Percentiles rank a stretch among this genome's conserved stretches.
These are phyloP conservation scores for Acipenser oxyrinchus DNA, from an alignment of 2,797 vertebrate species.

Conservation along the genomic window DNA sequence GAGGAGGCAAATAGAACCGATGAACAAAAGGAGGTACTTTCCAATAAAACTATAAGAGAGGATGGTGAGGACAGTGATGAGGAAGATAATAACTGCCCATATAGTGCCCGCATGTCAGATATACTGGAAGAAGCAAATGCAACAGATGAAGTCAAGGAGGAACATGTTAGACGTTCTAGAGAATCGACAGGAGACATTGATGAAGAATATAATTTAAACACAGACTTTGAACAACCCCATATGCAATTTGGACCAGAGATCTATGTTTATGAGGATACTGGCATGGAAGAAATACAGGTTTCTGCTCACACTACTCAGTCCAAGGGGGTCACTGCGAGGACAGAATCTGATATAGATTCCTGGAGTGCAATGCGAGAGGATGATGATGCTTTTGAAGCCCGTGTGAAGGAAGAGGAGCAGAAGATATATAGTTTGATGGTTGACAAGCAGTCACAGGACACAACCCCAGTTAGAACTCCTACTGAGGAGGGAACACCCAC, in stretches of 20 bases:
- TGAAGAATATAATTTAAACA: slow-evolving; percentile 18
- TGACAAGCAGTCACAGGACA: slow-evolving; percentile 80
- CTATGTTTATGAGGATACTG: slow-evolving; percentile 48
- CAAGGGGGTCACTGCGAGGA: slow-evolving; percentile 81
- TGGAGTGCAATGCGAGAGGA: slow-evolving; percentile 87
- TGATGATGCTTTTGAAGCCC: slow-evolving; percentile 79
- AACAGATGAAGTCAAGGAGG: slow-evolving; percentile 58
- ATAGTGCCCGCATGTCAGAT: slow-evolving; percentile 26
- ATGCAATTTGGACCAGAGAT: slow-evolving; percentile 47
- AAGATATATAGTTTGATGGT: slow-evolving; percentile 86
- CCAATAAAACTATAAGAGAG: slow-evolving; percentile 38
- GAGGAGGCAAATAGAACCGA: slow-evolving; percentile 50
- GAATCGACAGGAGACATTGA: slow-evolving; percentile 20
- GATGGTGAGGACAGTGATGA: slow-evolving; percentile 13
- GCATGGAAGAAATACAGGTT: slow-evolving; percentile 13
- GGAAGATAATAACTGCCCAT: slow-evolving; percentile 16
- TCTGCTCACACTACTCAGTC: slow-evolving; percentile 61
- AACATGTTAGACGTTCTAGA: slow-evolving; percentile 34
- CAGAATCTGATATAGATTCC: slow-evolving; percentile 61
- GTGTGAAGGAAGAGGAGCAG: slow-evolving; percentile 88
- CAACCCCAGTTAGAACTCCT: slow-evolving; percentile 87
- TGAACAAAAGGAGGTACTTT: slow-evolving; percentile 49
- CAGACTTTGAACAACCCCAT: slow-evolving; percentile 28
- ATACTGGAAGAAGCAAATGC: slow-evolving; percentile 38
- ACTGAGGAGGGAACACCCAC: slow-evolving; percentile 91